These are phyloP conservation scores for Alligator sinensis DNA, from an alignment of 2,113 vertebrate species.

Conservation along the genomic window DNA sequence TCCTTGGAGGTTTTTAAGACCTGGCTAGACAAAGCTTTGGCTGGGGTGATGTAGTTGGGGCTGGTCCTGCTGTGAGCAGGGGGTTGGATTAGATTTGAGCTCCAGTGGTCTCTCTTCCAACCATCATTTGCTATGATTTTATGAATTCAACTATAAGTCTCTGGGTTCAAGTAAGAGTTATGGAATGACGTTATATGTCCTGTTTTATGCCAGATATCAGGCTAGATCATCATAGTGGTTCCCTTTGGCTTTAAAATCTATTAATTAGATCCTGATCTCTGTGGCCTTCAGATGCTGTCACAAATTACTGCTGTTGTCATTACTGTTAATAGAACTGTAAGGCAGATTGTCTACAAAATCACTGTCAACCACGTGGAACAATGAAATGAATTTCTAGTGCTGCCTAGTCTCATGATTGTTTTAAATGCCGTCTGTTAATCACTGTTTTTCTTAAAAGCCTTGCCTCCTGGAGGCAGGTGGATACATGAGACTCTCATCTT, in stretches of 20 bases:
- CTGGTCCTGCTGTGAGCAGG: too few relatives aligned
- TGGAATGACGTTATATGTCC: background rate
- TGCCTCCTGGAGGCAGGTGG: background rate
- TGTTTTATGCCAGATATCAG: background rate
- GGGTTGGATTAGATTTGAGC: too few relatives aligned
- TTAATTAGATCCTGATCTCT: background rate
- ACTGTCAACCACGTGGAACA: background rate
- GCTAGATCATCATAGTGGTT: background rate
- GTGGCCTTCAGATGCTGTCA: background rate
- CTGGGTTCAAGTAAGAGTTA: background rate
- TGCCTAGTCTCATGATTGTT: background rate
- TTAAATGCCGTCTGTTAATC: background rate
- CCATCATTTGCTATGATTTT: too few relatives aligned
- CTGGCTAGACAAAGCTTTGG: too few relatives aligned
- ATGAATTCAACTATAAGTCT: rapidly evolving
- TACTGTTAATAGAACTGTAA: background rate
- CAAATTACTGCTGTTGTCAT: background rate
- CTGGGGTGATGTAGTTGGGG: too few relatives aligned
- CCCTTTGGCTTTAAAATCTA: background rate
- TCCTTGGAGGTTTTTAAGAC: too few relatives aligned
- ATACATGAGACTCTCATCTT: background rate
- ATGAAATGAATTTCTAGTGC: background rate
- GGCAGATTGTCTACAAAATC: background rate
- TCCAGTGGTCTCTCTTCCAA: too few relatives aligned
- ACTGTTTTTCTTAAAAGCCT: background rate